Conservation (phyloP, 2,888 invertebrate species). For the Smittia aterrima region DNA sequence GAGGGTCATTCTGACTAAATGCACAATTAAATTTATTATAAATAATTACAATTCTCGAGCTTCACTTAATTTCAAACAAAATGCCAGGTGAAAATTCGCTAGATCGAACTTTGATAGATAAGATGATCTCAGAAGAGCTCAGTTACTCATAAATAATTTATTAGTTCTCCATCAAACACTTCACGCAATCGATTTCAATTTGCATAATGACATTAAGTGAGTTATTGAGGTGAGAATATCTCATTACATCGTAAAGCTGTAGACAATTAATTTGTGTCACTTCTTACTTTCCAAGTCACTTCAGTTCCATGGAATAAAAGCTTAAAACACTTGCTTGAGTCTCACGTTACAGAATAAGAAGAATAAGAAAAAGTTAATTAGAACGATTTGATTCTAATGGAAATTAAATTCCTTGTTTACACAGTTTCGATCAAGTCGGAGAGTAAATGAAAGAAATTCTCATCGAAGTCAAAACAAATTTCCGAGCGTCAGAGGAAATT, state of each 20-base stretch:
- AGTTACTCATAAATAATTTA: no score
- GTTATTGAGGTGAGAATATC: background rate
- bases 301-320: background rate
- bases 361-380: background rate
- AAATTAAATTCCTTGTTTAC: slow-evolving; percentile 23
- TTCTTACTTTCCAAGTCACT: background rate
- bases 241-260: background rate
- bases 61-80: background rate
- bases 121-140: background rate
- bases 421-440: slow-evolving; percentile 1
- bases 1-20: slow-evolving; percentile 9
- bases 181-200: background rate
- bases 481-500: background rate
- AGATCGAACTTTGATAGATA: background rate
- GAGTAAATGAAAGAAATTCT: no score
- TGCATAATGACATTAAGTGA: background rate
- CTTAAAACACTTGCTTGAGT: background rate
- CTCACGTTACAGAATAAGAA: background rate
- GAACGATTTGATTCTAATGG: background rate
- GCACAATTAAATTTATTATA: slow-evolving; percentile 31
- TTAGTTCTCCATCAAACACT: background rate
- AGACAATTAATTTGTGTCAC: slow-evolving; percentile 12
- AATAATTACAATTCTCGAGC: slow-evolving; percentile 6
- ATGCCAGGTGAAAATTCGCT: slow-evolving; percentile 8
- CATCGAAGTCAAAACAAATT: background rate